Conservation (phyloP, 2,888 invertebrate species). For the Lasioglossum leucozonium region DNA sequence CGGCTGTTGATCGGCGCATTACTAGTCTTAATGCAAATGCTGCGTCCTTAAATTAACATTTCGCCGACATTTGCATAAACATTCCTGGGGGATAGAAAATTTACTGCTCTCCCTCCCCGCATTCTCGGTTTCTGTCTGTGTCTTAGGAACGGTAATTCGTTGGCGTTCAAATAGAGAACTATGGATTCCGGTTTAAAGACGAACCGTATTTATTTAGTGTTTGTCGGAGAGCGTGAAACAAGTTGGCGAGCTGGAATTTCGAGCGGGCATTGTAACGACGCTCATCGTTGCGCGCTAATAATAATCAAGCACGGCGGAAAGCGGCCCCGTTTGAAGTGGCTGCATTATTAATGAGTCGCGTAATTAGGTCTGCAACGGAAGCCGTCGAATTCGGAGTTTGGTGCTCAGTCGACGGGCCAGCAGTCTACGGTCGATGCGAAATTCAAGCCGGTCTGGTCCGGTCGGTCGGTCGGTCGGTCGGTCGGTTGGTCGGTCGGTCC, state of each 20-base stretch:
- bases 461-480: background rate
- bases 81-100: background rate
- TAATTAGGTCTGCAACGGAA: slow-evolving; percentile 67
- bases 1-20: background rate
- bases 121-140: no score
- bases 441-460: slow-evolving; percentile 33
- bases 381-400: slow-evolving; percentile 59
- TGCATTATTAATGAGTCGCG: slow-evolving; percentile 76
- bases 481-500: background rate
- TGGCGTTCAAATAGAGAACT: background rate
- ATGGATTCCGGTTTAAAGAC: no score
- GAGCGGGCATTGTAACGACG: slow-evolving; percentile 56
- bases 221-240: background rate
- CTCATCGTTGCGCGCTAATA: slow-evolving; percentile 65
- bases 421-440: slow-evolving; percentile 40
- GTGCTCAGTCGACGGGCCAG: background rate
- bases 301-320: slow-evolving; percentile 66
- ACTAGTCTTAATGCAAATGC: background rate
- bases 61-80: background rate
- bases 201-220: slow-evolving; percentile 22
- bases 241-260: slow-evolving; percentile 45
- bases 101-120: background rate
- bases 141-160: background rate
- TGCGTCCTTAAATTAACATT: background rate
- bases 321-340: slow-evolving; percentile 70